Conservation (phyloP, 2,797 vertebrate genomes). For the Lates japonicus region DNA sequence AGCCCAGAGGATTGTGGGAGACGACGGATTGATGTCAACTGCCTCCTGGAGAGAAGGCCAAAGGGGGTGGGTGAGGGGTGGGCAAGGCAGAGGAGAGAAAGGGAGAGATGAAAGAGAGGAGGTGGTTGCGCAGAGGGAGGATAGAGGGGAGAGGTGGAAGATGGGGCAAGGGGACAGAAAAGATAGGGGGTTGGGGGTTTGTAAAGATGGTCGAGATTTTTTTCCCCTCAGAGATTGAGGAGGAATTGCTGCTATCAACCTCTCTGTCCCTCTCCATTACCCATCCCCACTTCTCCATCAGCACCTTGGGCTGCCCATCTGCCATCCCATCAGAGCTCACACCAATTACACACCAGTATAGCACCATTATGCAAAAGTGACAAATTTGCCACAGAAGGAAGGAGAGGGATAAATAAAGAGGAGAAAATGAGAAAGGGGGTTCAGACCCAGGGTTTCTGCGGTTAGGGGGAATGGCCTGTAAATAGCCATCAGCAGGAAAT, state of each 20-base stretch:
- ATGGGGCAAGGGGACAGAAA: conserved; percentile 65
- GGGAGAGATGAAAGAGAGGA: conserved; percentile 66
- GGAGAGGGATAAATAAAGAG: conserved; percentile 71
- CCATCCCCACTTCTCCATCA: conserved; percentile 53
- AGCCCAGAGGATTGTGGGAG: conserved; percentile 93
- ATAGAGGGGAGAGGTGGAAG: conserved; percentile 71
- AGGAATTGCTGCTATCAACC: conserved; percentile 71
- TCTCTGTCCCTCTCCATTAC: conserved; percentile 64
- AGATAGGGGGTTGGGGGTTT: conserved; percentile 43
- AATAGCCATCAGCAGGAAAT: conserved; percentile 78
- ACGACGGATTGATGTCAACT: conserved; percentile 98
- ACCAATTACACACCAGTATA: conserved; percentile 42
- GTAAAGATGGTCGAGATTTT: conserved; percentile 66
- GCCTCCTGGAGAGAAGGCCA: conserved; percentile 95
- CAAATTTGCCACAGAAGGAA: conserved; percentile 69
- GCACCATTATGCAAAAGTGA: conserved; percentile 83
- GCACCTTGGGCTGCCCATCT: conserved; percentile 56
- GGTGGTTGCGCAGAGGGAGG: conserved; percentile 54
- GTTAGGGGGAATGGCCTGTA: conserved; percentile 72
- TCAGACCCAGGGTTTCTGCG: conserved; percentile 49
- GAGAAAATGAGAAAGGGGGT: conserved; percentile 67
- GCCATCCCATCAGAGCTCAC: conserved; percentile 44
- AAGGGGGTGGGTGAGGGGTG: conserved; percentile 73
- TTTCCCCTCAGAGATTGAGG: conserved; percentile 60
- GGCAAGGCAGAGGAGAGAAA: conserved; percentile 64